These are phyloP conservation scores for Exephanes ischioxanthus DNA, from an alignment of 2,888 invertebrate species.

Conservation along the genomic window DNA sequence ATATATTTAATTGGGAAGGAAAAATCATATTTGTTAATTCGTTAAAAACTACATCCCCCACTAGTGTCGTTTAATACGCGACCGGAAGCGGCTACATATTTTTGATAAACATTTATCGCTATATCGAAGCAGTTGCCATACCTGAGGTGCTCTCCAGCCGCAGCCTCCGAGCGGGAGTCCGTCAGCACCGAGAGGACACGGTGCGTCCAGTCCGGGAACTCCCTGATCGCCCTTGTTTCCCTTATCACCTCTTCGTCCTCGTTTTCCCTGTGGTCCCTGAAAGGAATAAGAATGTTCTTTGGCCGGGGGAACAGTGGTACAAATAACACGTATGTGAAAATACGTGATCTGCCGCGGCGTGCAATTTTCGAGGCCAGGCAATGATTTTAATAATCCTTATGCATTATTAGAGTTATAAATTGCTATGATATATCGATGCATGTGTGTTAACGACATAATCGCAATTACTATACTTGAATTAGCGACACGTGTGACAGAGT, in stretches of 20 bases:
- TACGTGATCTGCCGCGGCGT: slow-evolving; percentile 61
- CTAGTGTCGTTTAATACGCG: background rate
- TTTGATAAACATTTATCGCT: background rate
- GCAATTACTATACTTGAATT: slow-evolving; percentile 47
- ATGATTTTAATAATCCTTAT: slow-evolving; percentile 36
- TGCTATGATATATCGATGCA: slow-evolving; percentile 64
- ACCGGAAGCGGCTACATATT: background rate
- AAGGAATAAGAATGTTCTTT: slow-evolving; percentile 60
- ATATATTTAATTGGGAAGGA: background rate
- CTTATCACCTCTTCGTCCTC: slow-evolving; percentile 96
- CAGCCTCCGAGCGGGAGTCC: slow-evolving; percentile 98
- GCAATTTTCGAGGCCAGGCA: slow-evolving; percentile 67
- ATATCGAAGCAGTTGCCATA: slow-evolving; percentile 81
- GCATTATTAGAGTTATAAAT: slow-evolving; percentile 51
- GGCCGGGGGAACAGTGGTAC: slow-evolving; percentile 21
- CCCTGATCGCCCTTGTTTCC: slow-evolving; percentile 98
- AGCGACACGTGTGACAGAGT: slow-evolving; percentile 57
- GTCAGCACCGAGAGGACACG: slow-evolving; percentile 98
- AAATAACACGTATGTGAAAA: slow-evolving; percentile 4
- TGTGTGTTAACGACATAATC: slow-evolving; percentile 54
- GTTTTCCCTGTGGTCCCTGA: slow-evolving; percentile 95
- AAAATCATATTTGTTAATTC: background rate
- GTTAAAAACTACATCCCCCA: slow-evolving; percentile 2
- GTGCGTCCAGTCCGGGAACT: slow-evolving; percentile 98
- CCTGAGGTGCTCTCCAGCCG: slow-evolving; percentile 96